phyloP scores from a whole-genome alignment of 1,140 invertebrate species.

The Nymphalis io region DNA sequence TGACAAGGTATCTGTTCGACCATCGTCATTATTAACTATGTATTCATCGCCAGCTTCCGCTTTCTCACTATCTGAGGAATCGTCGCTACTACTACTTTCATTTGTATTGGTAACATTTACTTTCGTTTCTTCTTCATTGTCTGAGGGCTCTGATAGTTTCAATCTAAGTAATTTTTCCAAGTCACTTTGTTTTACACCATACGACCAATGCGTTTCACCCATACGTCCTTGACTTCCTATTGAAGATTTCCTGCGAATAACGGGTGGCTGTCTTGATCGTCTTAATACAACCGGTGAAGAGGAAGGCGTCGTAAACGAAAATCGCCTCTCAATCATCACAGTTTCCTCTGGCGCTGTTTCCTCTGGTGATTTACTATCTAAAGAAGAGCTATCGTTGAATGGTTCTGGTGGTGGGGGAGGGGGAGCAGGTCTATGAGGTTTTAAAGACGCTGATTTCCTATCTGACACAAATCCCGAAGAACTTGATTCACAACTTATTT shows the following conservation, averaged over 20 bases:
- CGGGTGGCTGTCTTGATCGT: constrained; percentile 68
- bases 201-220: constrained; percentile 73
- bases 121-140: constrained; percentile 64
- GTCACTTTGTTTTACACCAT: constrained; percentile 73
- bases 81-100: constrained; percentile 62
- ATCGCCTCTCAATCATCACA: constrained; percentile 50
- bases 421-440: constrained; percentile 68
- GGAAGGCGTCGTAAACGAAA: constrained; percentile 62
- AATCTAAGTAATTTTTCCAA: constrained; percentile 71
- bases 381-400: constrained; percentile 61
- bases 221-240: constrained; percentile 53
- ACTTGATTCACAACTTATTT: constrained; percentile 70
- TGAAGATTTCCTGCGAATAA: constrained; percentile 69
- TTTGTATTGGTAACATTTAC: constrained; percentile 37
- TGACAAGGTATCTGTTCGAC: constrained; percentile 67
- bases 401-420: constrained; percentile 69
- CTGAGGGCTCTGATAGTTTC: constrained; percentile 67
- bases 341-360: constrained; percentile 48
- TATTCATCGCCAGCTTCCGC: constrained; percentile 61
- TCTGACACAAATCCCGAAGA: constrained; percentile 75
- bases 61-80: constrained; percentile 65
- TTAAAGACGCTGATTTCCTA: constrained; percentile 59
- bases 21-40: constrained; percentile 62
- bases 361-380: constrained; percentile 59
- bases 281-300: constrained; percentile 64